Base-by-base conservation (phyloP, 2,888 invertebrate genomes). In the Leptogaster cylindrica region DNA sequence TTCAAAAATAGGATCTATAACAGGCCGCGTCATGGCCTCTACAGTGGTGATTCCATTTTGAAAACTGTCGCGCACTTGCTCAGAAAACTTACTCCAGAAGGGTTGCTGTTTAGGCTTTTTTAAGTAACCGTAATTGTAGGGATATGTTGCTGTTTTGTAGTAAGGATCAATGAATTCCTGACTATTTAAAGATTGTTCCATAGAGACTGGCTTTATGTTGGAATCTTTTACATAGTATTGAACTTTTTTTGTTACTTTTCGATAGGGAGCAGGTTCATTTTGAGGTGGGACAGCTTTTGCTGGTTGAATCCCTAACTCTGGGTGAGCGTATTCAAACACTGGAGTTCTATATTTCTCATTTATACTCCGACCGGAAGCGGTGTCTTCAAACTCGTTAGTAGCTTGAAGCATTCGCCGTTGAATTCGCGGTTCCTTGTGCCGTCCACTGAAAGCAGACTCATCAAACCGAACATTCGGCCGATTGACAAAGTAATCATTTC, bases 301-400 rank as follows among this genome's bases (percentile, higher is more conserved):
- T 0, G 90, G 88, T 76, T 91, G 91, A 0, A 90, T 87, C 10
- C 91, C 91, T 3, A 91, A 79, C 73, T 91, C 91, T 0, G 91
- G 91, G 76, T 91, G 91, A 0, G 91, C 91, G 74, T 91, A 91
- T 74, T 91, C 90, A 0, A 91, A 82, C 2, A 91, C 89, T 0
- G 91, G 91, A 20, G 89, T 87, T 39, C 91, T 82, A 0, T 88
- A 88, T 27, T 89, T 88, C 72, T 90, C 88, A 69, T 88, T 89
- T 70, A 90, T 82, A 0, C 84, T 82, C 72, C 85, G 85, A 2
- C 55, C 64, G 71, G 83, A 85, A n/a, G 23, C 10, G 1, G 8
- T 41, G 68, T 85, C 85, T 0, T 88, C 83, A 1, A 86, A 71
- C 71, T 86, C 84, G 16, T 88, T 88, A 0, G 88, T 87, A 74